Conservation (phyloP, 2,888 invertebrate genomes). For the Sturmia bella region DNA sequence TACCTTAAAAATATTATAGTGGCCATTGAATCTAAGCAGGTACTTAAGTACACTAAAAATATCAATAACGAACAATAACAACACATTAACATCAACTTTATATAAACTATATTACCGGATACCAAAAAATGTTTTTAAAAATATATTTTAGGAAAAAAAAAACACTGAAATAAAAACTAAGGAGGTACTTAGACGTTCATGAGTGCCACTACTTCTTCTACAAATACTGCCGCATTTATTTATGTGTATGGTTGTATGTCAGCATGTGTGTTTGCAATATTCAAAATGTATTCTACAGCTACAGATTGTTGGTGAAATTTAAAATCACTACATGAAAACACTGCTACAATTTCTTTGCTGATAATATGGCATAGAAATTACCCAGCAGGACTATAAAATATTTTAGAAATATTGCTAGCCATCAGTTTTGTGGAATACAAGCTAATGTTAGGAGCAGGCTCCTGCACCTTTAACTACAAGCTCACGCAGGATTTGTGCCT, state of each 20-base stretch:
- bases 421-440: no score
- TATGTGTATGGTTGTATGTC: neutral
- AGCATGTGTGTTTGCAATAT: neutral
- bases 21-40: slow-evolving; percentile 68
- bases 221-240: slow-evolving; percentile 34
- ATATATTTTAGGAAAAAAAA: no score
- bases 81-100: slow-evolving; percentile 13
- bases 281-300: neutral
- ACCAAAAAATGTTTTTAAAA: slow-evolving; percentile 22
- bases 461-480: no score
- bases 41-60: slow-evolving; percentile 62
- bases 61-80: slow-evolving; percentile 40
- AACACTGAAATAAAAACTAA: slow-evolving; percentile 40
- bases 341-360: slow-evolving; percentile 24
- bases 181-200: slow-evolving; percentile 47
- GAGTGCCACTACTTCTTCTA: slow-evolving; percentile 7
- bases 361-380: neutral
- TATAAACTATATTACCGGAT: slow-evolving; percentile 33
- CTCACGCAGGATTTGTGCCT: no score
- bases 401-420: no score
- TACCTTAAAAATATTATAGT: slow-evolving; percentile 69
- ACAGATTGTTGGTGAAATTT: slow-evolving; percentile 6
- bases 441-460: no score
- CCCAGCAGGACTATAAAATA: neutral
- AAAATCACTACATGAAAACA: slow-evolving; percentile 3